Evolutionary conservation across 2,888 invertebrate genomes (phyloP), one percentile per base, ranked within the genome.

Genomic region (Anorthoa munda): DNA sequence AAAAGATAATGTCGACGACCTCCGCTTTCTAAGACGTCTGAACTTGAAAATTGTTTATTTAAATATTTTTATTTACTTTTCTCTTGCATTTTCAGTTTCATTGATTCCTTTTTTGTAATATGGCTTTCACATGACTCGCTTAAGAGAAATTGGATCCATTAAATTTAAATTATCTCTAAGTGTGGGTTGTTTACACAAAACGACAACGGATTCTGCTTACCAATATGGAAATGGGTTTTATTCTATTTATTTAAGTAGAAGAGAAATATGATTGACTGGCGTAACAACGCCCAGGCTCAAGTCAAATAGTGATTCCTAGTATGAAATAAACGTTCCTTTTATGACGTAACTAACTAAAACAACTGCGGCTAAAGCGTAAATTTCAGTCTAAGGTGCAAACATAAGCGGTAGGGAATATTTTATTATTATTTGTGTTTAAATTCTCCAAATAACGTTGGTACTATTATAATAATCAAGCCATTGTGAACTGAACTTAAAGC

Each of bases 1-100:
- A 91, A 90, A 90, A 89, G 89, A 89, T 92, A 92, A 91, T 90
- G 88, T 89, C 87, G 89, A 75, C 84, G 91, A 91, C 90, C 92
- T 87, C 88, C 80, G 86, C 94, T 93, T 93, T 93, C 93, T 92
- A 92, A 83, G 77, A 89, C 83, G 90, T 82, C 88, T 91, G 90
- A 90, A 90, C 90, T 90, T 85, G 76, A 82, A 84, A 82, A 79
- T 76, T 86, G 79, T 85, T 86, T 87, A 86, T 90, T 90, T 87
- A 83, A 81, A 77, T 81, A 83, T 83, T 82, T 82, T 87, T 86
- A 85, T 88, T 88, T 84, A 85, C 84, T 84, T 87, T 84, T 85
- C 84, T 79, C 66, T 81, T 66, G 50, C 75, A 76, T 86, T 86
- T 84, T 86, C 83, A 81, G 78, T 71, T 60, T 60, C 69, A 61